A percentile compares a stretch with the other conserved stretches of the same genome.
phyloP scores from a whole-genome alignment of 2,888 invertebrate species.

The Eudemis profundana region DNA sequence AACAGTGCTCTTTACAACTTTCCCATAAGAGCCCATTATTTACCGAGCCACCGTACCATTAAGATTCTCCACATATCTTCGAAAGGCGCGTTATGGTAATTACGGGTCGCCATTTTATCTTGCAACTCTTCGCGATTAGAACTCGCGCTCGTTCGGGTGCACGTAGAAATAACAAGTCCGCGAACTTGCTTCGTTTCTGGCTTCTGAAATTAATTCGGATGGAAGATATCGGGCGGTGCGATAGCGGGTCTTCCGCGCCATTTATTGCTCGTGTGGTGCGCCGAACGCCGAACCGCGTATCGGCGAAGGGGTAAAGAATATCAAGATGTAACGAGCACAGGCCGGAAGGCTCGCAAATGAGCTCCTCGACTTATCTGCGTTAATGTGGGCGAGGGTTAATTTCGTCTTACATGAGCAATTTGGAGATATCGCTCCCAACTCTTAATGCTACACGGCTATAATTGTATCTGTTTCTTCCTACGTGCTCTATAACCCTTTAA shows the following conservation, averaged over 20 bases:
- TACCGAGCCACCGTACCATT: constrained; percentile 84
- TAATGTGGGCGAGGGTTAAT: constrained; percentile 85
- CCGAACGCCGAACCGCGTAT: constrained; percentile 60
- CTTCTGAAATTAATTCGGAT: constrained; percentile 84
- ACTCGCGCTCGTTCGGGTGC: constrained; percentile 71
- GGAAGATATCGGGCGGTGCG: constrained; percentile 83
- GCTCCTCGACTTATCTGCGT: constrained; percentile 84
- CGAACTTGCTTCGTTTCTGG: constrained; percentile 81
- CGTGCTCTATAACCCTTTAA: constrained; percentile 63
- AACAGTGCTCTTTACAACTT: constrained; percentile 84
- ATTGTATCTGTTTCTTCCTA: constrained; percentile 54
- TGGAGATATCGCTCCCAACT: constrained; percentile 76
- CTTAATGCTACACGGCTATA: constrained; percentile 59
- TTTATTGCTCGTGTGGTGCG: constrained; percentile 84
- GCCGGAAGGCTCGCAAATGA: constrained; percentile 85
- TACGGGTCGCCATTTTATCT: constrained; percentile 85
- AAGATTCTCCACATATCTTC: constrained; percentile 85
- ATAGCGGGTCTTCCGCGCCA: constrained; percentile 84
- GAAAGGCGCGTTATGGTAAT: constrained; percentile 84
- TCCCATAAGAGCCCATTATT: constrained; percentile 85
- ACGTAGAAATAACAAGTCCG: constrained; percentile 83
- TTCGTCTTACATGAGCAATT: constrained; percentile 84
- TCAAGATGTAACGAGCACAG: constrained; percentile 83
- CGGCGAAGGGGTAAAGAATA: constrained; percentile 85
- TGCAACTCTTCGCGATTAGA: constrained; percentile 81